Percentiles rank a stretch among this genome's conserved stretches.
These are phyloP conservation scores for Halichondria panicea DNA, from an alignment of 37 sponge, comb jelly and placozoan genomes.

Conservation along the genomic window DNA sequence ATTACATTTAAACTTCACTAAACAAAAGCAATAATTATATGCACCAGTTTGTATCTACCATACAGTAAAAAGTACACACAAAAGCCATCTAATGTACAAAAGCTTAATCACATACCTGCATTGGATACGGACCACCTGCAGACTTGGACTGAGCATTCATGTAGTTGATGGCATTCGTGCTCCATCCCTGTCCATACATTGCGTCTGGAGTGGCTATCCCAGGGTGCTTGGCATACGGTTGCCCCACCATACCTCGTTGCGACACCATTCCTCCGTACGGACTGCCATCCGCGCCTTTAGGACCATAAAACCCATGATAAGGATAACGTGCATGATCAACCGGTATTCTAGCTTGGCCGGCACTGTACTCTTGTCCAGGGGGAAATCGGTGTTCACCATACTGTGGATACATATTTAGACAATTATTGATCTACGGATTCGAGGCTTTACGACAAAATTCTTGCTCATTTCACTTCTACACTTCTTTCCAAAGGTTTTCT, in stretches of 20 bases:
- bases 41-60: too few relatives aligned
- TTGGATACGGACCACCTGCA: conserved; percentile 18
- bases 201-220: conserved; percentile 4
- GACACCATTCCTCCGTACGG: conserved; percentile 8
- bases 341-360: conserved; percentile 15
- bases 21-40: too few relatives aligned
- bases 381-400: conserved; percentile 40
- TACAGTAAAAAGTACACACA: too few relatives aligned
- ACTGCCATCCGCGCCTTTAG: conserved; percentile 40
- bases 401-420: conserved; percentile 47
- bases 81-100: too few relatives aligned
- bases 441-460: conserved; percentile 9
- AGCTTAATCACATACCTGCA: conserved; percentile 27
- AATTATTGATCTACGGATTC: background rate
- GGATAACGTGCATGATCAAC: conserved; percentile 37
- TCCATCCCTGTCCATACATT: conserved; percentile 28
- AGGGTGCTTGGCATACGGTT: too few relatives aligned
- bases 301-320: conserved; percentile 20
- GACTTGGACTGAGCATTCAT: conserved; percentile 6
- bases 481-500: too few relatives aligned
- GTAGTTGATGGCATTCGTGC: conserved; percentile 1
- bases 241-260: conserved; percentile 17
- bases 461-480: conserved; percentile 51
- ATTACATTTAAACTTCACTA: too few relatives aligned
- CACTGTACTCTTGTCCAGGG: conserved; percentile 11